Base-by-base conservation (phyloP, 2,888 invertebrate species). In the Cryptus viduatorius region DNA sequence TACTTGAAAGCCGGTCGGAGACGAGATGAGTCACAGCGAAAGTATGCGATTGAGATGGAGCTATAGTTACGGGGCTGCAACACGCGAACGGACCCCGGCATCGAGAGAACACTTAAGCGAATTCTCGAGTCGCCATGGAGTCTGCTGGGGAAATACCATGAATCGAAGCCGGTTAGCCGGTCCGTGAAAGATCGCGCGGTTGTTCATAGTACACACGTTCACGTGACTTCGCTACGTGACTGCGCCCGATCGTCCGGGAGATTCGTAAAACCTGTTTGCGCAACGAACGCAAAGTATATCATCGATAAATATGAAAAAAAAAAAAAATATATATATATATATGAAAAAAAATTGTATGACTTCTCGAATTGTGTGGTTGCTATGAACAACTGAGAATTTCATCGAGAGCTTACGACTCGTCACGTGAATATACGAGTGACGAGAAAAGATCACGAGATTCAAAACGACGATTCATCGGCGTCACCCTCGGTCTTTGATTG, bases 1-100 rank as follows among this genome's bases (percentile, higher is more conserved):
- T 65, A 65, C 14, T 10, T 65, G 42, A 42, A 64, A 56, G 61
- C 61, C 50, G 42, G 50, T 64, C 53, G 37, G 37, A 59, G 50
- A 75, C 50, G 65, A 8, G 83, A 73, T 89, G 89, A 89, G 85
- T 89, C 89, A 89, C 56, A 67, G 76, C 80, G 81, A 86, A 85
- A 87, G 85, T 84, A 83, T 88, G 75, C 69, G 48, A 78, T 44
- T 71, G 69, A 64, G 31, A 64, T 50, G 48, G 24, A 29, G 64
- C 37, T n/a, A 31, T n/a, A 24, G 59, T 31, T 31, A 48, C 48
- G 24, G 46, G n/a, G 68, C n/a, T 64, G 64, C 3, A 68, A 48
- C 24, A 29, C 48, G 37, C 19, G 46, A 53, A n/a, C n/a, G 64
- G 19, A 16, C 29, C 50, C 69, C 75, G 64, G 64, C 75, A 64